Evolutionary conservation across 30 jellyfish, hydroid and myxozoan species (phyloP).

Genomic region (Pelagia noctiluca): DNA sequence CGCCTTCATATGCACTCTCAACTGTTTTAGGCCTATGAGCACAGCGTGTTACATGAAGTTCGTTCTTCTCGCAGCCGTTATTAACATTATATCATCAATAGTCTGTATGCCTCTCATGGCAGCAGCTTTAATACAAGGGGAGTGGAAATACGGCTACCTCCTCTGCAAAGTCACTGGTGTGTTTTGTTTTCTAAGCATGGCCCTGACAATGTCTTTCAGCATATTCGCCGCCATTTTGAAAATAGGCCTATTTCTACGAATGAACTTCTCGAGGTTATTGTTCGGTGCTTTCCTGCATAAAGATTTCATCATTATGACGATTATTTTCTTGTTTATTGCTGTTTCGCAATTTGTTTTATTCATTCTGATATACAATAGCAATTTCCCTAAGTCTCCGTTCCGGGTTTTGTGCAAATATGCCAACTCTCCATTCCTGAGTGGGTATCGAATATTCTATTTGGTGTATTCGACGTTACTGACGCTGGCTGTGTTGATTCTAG

Average conservation of each 20-base stretch:
- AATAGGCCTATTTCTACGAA: slow-evolving; percentile 39
- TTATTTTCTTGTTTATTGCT: slow-evolving; percentile 69
- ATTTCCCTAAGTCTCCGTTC: slow-evolving; percentile 67
- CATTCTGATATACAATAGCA: slow-evolving; percentile 57
- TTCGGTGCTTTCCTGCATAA: slow-evolving; percentile 53
- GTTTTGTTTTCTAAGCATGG: slow-evolving; percentile 87
- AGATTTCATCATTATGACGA: slow-evolving; percentile 75
- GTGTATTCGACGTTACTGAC: slow-evolving; percentile 89
- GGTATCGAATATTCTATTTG: slow-evolving; percentile 92
- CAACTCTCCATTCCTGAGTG: slow-evolving; percentile 91
- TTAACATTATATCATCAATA: slow-evolving; percentile 89
- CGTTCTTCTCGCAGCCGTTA: slow-evolving; percentile 75
- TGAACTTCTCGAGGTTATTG: slow-evolving; percentile 43
- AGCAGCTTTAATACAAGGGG: slow-evolving; percentile 88
- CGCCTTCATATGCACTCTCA: slow-evolving; percentile 88
- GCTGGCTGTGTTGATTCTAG: slow-evolving; percentile 86
- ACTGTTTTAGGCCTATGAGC: slow-evolving; percentile 76
- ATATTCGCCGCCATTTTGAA: slow-evolving; percentile 85
- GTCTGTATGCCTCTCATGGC: slow-evolving; percentile 99
- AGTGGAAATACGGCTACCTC: slow-evolving; percentile 94
- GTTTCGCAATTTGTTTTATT: slow-evolving; percentile 74
- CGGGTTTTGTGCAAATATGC: slow-evolving; percentile 87
- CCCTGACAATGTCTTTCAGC: slow-evolving; percentile 78
- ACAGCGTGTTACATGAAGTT: slow-evolving; percentile 67
- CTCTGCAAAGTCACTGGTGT: slow-evolving; percentile 92